Evolutionary conservation across 1,140 invertebrate genomes (phyloP).

Genomic region (Amyelois transitella): DNA sequence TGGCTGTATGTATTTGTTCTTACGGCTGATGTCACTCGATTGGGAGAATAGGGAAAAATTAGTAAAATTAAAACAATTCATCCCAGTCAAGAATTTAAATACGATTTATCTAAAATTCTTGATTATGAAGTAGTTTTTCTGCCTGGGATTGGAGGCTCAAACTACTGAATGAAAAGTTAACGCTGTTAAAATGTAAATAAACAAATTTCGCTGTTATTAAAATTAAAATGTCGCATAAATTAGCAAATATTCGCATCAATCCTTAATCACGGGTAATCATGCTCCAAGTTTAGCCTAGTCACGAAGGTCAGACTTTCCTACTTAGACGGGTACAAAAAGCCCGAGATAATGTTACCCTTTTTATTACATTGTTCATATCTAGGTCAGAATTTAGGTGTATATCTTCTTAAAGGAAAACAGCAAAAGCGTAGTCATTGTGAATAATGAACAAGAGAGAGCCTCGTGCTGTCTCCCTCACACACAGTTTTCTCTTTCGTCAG

Average conservation of each 20-base stretch:
- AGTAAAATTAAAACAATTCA: neutral
- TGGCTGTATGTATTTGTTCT: neutral
- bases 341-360: neutral
- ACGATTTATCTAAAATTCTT: too few species aligned
- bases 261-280: too few species aligned
- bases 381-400: neutral
- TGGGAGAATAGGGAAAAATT: neutral
- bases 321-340: too few species aligned
- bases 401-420: conserved; percentile 12
- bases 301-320: too few species aligned
- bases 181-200: too few species aligned
- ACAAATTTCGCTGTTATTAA: too few species aligned
- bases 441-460: conserved; percentile 28
- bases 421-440: conserved; percentile 26
- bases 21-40: neutral
- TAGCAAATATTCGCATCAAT: too few species aligned
- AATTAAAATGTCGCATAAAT: too few species aligned
- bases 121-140: too few species aligned
- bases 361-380: neutral
- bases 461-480: conserved; percentile 19
- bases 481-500: neutral
- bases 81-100: neutral
- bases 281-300: too few species aligned
- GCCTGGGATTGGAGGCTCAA: too few species aligned
- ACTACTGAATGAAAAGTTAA: too few species aligned